phyloP scores from a whole-genome alignment of 2,797 vertebrate genomes.

The Sciurus carolinensis region DNA sequence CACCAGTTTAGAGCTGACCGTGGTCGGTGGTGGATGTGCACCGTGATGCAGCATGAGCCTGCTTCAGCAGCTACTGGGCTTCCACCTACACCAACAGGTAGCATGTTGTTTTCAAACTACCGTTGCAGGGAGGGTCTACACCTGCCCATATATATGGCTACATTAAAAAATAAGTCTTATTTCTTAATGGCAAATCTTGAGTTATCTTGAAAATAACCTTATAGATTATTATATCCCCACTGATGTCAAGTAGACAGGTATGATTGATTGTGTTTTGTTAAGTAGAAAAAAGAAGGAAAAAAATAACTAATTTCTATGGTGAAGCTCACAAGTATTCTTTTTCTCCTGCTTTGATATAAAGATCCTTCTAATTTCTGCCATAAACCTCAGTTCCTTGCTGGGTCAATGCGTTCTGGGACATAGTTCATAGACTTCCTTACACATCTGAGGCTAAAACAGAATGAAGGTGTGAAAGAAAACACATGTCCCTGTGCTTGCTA shows the following conservation, averaged over 20 bases:
- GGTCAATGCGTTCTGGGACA: too few relatives aligned
- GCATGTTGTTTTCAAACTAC: not conserved
- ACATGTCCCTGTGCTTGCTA: accelerated
- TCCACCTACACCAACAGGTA: accelerated
- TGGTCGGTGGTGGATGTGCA: too few relatives aligned
- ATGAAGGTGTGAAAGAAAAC: not conserved
- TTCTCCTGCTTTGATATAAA: not conserved
- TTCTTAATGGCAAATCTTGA: conserved; percentile 12
- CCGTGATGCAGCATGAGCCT: not conserved
- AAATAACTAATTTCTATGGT: not conserved
- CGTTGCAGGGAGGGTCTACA: not conserved
- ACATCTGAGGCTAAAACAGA: not conserved
- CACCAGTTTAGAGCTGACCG: not conserved
- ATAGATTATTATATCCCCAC: not conserved
- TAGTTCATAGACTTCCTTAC: not conserved
- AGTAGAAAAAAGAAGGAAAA: not conserved
- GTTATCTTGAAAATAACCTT: conserved; percentile 36
- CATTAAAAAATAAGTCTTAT: not conserved
- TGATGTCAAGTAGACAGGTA: not conserved
- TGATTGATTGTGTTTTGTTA: not conserved
- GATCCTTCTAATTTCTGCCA: not conserved
- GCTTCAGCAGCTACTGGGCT: too few relatives aligned
- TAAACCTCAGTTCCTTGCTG: not conserved
- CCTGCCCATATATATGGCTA: accelerated
- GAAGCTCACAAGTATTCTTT: not conserved